phyloP scores from a whole-genome alignment of 1,140 invertebrate species.

The Pissodes strobi region DNA sequence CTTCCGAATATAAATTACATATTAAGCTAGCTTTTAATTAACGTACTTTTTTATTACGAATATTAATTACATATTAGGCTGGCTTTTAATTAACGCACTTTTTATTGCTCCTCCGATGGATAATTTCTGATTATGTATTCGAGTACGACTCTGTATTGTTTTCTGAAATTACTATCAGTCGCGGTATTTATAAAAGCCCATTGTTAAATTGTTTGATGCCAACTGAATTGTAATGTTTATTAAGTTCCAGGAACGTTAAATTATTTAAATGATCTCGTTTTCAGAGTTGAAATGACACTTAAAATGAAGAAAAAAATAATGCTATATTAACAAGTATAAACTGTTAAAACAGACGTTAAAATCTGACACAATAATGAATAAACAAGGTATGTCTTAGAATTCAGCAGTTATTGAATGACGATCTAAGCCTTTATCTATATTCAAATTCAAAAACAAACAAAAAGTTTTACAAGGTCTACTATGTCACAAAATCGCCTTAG shows the following conservation, averaged over 20 bases:
- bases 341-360: too few species aligned
- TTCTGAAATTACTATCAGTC: conserved; percentile 32
- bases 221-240: conserved; percentile 33
- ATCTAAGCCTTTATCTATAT: too few species aligned
- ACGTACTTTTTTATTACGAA: background rate
- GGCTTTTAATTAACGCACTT: background rate
- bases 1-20: conserved; percentile 1
- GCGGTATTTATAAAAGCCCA: conserved; percentile 33
- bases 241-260: conserved; percentile 29
- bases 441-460: too few species aligned
- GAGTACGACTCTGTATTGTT: conserved; percentile 25
- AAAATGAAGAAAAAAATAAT: too few species aligned
- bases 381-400: too few species aligned
- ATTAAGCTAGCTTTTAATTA: background rate
- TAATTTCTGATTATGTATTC: conserved; percentile 3
- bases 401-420: too few species aligned
- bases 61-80: conserved; percentile 2
- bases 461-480: too few species aligned
- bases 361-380: too few species aligned
- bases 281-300: too few species aligned
- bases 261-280: conserved; percentile 26
- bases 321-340: too few species aligned
- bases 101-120: background rate
- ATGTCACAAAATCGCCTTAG: too few species aligned
- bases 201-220: conserved; percentile 31